Percentiles rank a stretch among this genome's conserved stretches.
Evolutionary conservation across 1,140 invertebrate genomes (phyloP).

Genomic region (Aphelinus atriplicis): DNA sequence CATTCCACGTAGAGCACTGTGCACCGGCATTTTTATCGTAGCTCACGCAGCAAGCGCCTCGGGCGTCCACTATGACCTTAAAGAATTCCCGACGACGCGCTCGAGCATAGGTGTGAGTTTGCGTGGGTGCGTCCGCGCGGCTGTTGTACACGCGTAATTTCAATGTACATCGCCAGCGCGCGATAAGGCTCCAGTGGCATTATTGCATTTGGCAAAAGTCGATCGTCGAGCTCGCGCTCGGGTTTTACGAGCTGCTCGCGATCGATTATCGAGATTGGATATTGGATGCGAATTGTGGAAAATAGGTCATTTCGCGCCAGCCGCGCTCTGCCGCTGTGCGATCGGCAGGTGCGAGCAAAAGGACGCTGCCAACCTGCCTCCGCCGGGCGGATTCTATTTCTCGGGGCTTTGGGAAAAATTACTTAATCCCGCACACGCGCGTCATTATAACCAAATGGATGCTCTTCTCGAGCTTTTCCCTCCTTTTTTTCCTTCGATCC

Average conservation of each 20-base stretch:
- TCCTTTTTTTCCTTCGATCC: constrained; percentile 4
- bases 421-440: constrained; percentile 44
- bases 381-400: constrained; percentile 43
- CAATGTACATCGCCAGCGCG: constrained; percentile 12
- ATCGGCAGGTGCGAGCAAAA: constrained; percentile 5
- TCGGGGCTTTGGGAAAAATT: constrained; percentile 48
- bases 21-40: too few species aligned
- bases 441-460: constrained; percentile 53
- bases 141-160: constrained; percentile 13
- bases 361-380: not conserved
- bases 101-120: too few species aligned
- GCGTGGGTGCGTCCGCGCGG: not conserved
- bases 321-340: not conserved
- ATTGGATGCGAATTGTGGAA: constrained; percentile 35
- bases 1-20: too few species aligned
- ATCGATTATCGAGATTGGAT: constrained; percentile 41
- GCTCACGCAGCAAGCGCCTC: too few species aligned
- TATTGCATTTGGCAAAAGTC: constrained; percentile 33
- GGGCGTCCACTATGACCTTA: too few species aligned
- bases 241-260: constrained; percentile 27
- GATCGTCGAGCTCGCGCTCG: not conserved
- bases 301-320: constrained; percentile 37
- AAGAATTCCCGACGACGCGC: too few species aligned
- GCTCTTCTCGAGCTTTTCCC: constrained; percentile 29
- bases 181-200: not conserved